phyloP scores from a whole-genome alignment of 2,797 vertebrate genomes.

The Enteromius trimaculatus region DNA sequence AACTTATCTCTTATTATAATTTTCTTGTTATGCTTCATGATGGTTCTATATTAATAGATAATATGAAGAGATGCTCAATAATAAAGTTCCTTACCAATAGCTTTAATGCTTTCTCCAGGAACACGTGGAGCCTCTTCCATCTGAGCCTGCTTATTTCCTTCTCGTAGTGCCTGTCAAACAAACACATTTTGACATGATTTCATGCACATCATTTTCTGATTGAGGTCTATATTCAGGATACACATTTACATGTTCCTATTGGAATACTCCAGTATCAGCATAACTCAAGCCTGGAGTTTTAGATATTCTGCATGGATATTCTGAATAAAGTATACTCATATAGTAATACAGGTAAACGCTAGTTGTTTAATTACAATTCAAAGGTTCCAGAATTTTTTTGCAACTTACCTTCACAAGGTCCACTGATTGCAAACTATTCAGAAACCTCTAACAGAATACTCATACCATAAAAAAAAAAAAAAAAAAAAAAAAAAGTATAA shows the following conservation, averaged over 20 bases:
- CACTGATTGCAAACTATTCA: neutral
- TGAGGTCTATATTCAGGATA: neutral
- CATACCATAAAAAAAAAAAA: too few species aligned
- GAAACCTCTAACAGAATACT: neutral
- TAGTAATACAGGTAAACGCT: neutral
- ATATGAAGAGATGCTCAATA: neutral
- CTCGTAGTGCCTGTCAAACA: conserved; percentile 79
- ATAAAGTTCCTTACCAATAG: conserved; percentile 78
- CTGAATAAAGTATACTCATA: neutral
- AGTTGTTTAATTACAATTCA: neutral
- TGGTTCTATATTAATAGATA: neutral
- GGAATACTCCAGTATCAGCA: neutral
- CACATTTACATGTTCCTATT: neutral
- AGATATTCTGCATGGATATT: neutral
- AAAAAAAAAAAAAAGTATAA: neutral
- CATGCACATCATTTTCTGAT: neutral
- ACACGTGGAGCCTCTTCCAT: conserved; percentile 91
- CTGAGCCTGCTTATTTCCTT: conserved; percentile 84
- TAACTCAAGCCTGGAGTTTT: neutral
- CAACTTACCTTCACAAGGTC: neutral
- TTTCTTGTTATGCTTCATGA: neutral
- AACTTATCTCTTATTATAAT: neutral
- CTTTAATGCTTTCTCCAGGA: conserved; percentile 90
- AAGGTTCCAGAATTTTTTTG: neutral
- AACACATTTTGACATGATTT: neutral